These are phyloP conservation scores for Sebastes wilsoni DNA, from an alignment of 2,797 vertebrate genomes.

Conservation along the genomic window DNA sequence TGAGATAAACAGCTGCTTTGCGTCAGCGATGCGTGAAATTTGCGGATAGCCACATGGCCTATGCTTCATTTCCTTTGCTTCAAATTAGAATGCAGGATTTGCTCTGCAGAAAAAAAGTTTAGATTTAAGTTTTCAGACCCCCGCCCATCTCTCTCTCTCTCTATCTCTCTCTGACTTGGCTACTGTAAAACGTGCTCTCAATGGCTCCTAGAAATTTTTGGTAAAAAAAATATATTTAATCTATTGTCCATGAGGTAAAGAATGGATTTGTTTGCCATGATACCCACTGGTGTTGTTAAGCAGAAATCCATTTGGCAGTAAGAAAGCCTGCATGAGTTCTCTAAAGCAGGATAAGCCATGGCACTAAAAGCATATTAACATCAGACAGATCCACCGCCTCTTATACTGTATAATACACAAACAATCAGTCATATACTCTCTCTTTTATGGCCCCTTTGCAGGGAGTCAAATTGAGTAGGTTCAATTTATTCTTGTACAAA, in stretches of 20 bases:
- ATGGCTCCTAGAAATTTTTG: not conserved
- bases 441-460: not conserved
- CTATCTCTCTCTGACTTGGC: not conserved
- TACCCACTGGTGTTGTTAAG: conserved; percentile 14
- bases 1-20: conserved; percentile 70
- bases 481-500: not conserved
- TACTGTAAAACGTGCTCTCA: not conserved
- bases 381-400: conserved; percentile 6
- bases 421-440: not conserved
- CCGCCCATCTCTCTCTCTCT: conserved; percentile 13
- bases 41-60: conserved; percentile 67
- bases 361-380: conserved; percentile 39
- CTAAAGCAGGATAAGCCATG: conserved; percentile 41
- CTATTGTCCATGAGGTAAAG: not conserved
- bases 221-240: too few species aligned
- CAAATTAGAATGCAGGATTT: conserved; percentile 72
- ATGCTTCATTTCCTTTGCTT: conserved; percentile 75
- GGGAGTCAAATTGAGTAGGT: not conserved
- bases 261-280: not conserved
- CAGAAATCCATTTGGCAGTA: conserved; percentile 34
- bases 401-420: conserved; percentile 3
- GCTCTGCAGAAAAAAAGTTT: conserved; percentile 55
- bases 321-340: conserved; percentile 1
- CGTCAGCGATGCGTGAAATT: conserved; percentile 72
- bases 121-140: conserved; percentile 43